Base-by-base conservation (phyloP, 1,140 invertebrate genomes). In the Hestina assimilis region DNA sequence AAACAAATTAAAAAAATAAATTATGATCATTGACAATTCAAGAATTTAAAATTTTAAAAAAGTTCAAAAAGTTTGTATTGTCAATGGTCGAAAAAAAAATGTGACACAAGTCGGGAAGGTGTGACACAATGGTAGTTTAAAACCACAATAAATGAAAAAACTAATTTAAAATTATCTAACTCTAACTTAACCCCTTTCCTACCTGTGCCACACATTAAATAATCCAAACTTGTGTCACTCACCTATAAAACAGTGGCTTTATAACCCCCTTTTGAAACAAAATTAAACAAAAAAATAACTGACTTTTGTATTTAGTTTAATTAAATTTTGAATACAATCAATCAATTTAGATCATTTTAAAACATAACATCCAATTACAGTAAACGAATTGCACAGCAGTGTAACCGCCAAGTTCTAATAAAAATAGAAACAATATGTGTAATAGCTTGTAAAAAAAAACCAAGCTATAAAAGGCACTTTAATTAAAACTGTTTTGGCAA, bases 21-120 rank as follows among this genome's bases (percentile, higher is more conserved):
- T 12, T 14, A 33, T 6, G 19, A 45, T 35, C 29, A 24, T 45
- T 45, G 52, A 45, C 41, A 43, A 47, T 43, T 21, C 9, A 38
- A 28, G 19, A 23, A 50, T 8, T 12, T 5, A 14, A 20, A 8
- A 47, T 7, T 21, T 21, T 45, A 58, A 29, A 38, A 60, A 42
- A 43, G 12, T 41, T 35, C 11, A 40, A 12, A 57, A 21, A 47
- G 46, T 55, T 50, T 40, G 46, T 55, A 65, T 14, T 33, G 9
- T 48, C 26, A 42, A 56, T 33, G 8, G 35, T 55, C 33, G 59
- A 62, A 60, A 24, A 48, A 17, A 50, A 58, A 55, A 79, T 85
- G 84, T 87, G 84, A 87, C 84, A 87, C 84, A 87, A 87, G 84
- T 82, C 63, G 81, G 82, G 75, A 87, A 85, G 81, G 84, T 83